A percentile compares a stretch with the other conserved stretches of the same genome.
These are phyloP conservation scores for Nomada goodeniana DNA, from an alignment of 2,888 invertebrate species.

Conservation along the genomic window DNA sequence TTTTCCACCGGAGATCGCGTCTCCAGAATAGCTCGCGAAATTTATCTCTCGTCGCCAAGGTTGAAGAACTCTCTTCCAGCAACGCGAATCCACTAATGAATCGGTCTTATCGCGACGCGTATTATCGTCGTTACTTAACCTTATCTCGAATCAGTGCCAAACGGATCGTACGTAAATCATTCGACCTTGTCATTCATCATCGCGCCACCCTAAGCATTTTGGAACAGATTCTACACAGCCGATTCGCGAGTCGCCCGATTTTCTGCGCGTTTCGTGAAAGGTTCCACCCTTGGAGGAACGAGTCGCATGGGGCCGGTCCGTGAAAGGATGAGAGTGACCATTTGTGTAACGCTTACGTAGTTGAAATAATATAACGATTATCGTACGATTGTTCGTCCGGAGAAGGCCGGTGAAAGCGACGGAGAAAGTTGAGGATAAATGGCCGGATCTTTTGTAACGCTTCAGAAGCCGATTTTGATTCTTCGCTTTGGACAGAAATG, in stretches of 20 bases:
- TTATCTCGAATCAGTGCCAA: constrained; percentile 56
- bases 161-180: constrained; percentile 63
- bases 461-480: constrained; percentile 48
- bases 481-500: constrained; percentile 46
- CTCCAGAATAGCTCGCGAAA: not conserved
- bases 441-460: constrained; percentile 51
- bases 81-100: constrained; percentile 32
- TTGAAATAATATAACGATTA: constrained; percentile 69
- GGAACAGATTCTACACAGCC: constrained; percentile 28
- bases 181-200: constrained; percentile 64
- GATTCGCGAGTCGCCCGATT: constrained; percentile 58
- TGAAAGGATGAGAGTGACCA: constrained; percentile 57
- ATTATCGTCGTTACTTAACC: constrained; percentile 52
- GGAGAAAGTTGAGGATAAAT: constrained; percentile 67
- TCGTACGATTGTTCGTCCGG: constrained; percentile 63
- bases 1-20: constrained; percentile 10
- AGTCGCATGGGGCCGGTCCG: constrained; percentile 26
- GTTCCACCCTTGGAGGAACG: not conserved
- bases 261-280: constrained; percentile 23
- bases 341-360: constrained; percentile 56
- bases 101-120: constrained; percentile 33
- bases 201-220: constrained; percentile 35
- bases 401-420: constrained; percentile 61
- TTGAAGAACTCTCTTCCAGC: not conserved
- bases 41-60: constrained; percentile 27